Evolutionary conservation across 2,113 vertebrate genomes (phyloP).

Genomic region (Emydocephalus ijimae): DNA sequence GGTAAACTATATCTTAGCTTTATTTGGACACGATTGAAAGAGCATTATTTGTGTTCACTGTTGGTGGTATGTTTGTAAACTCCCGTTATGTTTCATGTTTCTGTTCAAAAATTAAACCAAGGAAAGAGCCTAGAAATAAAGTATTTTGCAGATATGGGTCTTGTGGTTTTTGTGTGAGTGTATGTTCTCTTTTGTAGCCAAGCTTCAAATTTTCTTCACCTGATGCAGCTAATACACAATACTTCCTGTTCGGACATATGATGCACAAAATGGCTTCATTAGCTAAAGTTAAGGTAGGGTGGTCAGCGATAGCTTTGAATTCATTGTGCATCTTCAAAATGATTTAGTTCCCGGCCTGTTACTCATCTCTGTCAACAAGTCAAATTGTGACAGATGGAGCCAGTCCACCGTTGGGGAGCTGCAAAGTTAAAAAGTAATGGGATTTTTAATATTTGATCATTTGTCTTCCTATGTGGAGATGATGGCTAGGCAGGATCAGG

Average conservation of each 20-base stretch:
- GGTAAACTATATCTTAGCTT: not conserved
- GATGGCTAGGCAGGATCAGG: not conserved
- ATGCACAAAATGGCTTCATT: not conserved
- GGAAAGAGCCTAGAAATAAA: not conserved
- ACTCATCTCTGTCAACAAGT: constrained; percentile 1
- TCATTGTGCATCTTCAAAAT: constrained; percentile 3
- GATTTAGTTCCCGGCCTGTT: not conserved
- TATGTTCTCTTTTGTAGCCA: not conserved
- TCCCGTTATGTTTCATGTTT: not conserved
- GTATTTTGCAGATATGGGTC: not conserved
- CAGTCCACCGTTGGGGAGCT: not conserved
- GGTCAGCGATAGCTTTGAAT: not conserved
- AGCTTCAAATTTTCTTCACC: not conserved
- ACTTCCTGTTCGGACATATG: not conserved
- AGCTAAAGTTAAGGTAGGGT: not conserved
- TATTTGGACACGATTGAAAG: not conserved
- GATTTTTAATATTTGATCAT: not conserved
- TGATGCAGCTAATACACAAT: not conserved
- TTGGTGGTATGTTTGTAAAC: not conserved
- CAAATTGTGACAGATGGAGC: constrained; percentile 1
- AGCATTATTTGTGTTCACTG: not conserved
- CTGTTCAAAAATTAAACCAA: not conserved
- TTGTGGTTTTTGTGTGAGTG: not conserved
- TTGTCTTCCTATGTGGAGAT: not conserved
- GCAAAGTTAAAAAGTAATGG: not conserved